A percentile compares a stretch with the other conserved stretches of the same genome.
Evolutionary conservation across 2,797 vertebrate species (phyloP).

Genomic region (Crocidura indochinensis): DNA sequence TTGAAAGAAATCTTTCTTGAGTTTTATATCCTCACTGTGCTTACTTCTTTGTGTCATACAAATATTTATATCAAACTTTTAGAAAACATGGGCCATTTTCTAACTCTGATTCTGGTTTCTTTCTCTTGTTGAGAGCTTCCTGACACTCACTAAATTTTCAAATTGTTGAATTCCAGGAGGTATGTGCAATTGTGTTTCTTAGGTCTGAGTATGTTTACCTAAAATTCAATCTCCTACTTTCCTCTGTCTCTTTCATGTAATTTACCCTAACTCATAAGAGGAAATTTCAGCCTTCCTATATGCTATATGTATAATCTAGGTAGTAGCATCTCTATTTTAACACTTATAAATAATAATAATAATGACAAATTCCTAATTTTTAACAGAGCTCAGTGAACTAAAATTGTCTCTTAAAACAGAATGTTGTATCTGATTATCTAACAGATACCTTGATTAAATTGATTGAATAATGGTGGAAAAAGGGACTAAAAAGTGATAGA

Average conservation of each 20-base stretch:
- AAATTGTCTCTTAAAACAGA: conserved; percentile 30
- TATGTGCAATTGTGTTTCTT: conserved; percentile 23
- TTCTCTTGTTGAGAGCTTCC: conserved; percentile 1
- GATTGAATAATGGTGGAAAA: neutral
- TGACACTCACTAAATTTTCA: conserved; percentile 21
- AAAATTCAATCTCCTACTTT: neutral
- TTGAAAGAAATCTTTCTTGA: too few species aligned
- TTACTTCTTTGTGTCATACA: neutral
- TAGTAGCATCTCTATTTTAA: conserved; percentile 11
- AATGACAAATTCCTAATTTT: neutral
- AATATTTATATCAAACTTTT: conserved; percentile 45
- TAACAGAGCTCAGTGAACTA: neutral
- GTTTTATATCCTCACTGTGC: neutral
- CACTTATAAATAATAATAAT: conserved; percentile 3
- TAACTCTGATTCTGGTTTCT: neutral
- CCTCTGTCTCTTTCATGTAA: too few species aligned
- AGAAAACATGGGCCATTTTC: neutral
- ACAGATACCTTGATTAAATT: conserved; percentile 21
- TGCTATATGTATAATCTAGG: neutral
- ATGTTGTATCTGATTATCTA: conserved; percentile 7
- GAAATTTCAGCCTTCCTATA: neutral
- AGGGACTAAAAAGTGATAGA: neutral
- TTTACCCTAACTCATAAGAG: too few species aligned
- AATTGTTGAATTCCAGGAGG: neutral
- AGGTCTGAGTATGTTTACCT: neutral